Evolutionary conservation across 2,113 vertebrate species (phyloP), one percentile per base, ranked within the genome.

Genomic region (Raja brachyura): DNA sequence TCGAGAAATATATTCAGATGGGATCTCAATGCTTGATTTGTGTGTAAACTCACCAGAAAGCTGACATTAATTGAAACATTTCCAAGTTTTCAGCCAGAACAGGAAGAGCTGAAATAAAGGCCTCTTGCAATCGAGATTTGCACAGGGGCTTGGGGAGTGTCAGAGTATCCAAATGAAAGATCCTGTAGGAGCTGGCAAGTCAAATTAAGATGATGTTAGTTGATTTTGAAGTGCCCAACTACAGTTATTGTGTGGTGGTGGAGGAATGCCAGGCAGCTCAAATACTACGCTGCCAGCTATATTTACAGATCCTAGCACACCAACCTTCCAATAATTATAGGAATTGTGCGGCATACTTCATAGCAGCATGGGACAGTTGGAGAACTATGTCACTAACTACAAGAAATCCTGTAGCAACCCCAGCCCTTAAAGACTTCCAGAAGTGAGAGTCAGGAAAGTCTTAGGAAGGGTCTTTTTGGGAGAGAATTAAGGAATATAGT

Each of bases 21-120:
- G 14, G n/a, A 63, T 88, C 59, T 63, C 63, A 66, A 88, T 61
- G 6, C 1, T 88, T 16, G 25, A 86, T 61, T 86, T 86, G 83
- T 61, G 10, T 61, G 59, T 88, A 63, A 88, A 88, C 13, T 56
- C 79, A 83, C 79, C 54, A 28, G 54, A 83, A 83, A 59, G 48
- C 48, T 83, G 22, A 56, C 54, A 83, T 59, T 83, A 81, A 83
- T 28, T 83, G 79, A 59, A 83, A 83, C 54, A 59, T 83, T 83
- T 83, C 79, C 79, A 83, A 83, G 54, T 8, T 20, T 83, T 56
- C 48, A 83, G 48, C 54, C 70, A 83, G 20, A 83, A 59, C 79
- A 59, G 79, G 79, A 83, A 83, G 79, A 25, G 78, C 48, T 54
- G 78, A 81, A 81, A 81, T 81, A 83, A 83, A 54, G 48, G 54